Evolutionary conservation across 2,888 invertebrate species (phyloP).

Genomic region (Sacculina carcini): DNA sequence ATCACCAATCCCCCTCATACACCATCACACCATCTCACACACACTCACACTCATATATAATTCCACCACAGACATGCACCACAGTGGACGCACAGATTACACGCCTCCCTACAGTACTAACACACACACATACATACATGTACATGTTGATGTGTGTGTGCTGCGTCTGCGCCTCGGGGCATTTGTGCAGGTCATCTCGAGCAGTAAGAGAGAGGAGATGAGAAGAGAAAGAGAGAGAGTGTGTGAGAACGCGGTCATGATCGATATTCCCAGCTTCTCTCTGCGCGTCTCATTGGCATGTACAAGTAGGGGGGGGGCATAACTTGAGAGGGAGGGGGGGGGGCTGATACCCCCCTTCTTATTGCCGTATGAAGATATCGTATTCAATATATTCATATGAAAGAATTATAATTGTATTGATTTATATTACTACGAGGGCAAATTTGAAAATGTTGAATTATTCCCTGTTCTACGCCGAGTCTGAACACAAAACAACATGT

Average conservation of each 20-base stretch:
- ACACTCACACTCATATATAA: background rate
- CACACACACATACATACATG: background rate
- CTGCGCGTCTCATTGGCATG: background rate
- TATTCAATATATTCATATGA: too few relatives aligned
- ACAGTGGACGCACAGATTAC: too few relatives aligned
- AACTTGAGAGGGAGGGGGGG: background rate
- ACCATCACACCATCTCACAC: background rate
- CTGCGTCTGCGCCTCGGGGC: background rate
- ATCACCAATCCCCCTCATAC: background rate
- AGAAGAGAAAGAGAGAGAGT: background rate
- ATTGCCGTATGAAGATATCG: too few relatives aligned
- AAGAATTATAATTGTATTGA: too few relatives aligned
- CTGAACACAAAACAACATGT: background rate
- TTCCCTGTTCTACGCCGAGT: too few relatives aligned
- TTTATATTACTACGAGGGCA: too few relatives aligned
- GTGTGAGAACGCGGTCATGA: background rate
- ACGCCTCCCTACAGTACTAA: too few relatives aligned
- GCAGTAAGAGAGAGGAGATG: background rate
- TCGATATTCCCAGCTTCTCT: background rate
- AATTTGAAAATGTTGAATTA: too few relatives aligned
- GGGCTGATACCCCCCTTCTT: too few relatives aligned
- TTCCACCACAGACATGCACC: too few relatives aligned
- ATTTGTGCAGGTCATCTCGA: background rate
- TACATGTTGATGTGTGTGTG: background rate
- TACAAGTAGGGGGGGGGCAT: background rate